Percentiles rank a stretch among this genome's conserved stretches.
These are phyloP conservation scores for Ophion ellenae DNA, from an alignment of 2,888 invertebrate genomes.

Conservation along the genomic window DNA sequence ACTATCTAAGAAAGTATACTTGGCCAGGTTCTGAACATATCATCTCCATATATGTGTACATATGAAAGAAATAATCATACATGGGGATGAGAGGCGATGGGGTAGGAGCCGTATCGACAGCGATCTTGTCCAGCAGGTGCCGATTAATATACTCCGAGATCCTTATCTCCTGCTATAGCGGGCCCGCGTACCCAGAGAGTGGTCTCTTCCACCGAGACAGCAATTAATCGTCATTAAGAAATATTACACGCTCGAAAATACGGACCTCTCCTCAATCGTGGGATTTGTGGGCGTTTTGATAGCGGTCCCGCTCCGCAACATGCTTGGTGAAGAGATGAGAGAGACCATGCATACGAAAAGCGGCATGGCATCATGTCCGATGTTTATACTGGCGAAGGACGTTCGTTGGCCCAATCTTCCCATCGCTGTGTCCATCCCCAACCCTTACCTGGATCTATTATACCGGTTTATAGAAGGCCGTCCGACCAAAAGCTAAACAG, in stretches of 20 bases:
- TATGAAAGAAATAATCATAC: background rate
- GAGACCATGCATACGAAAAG: background rate
- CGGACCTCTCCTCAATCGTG: constrained; percentile 68
- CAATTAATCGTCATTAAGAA: constrained; percentile 74
- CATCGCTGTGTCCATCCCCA: constrained; percentile 5
- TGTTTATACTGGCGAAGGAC: constrained; percentile 50
- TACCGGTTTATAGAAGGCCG: constrained; percentile 10
- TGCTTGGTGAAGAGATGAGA: background rate
- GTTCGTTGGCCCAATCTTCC: constrained; percentile 47
- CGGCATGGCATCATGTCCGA: constrained; percentile 15
- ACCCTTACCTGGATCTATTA: constrained; percentile 9
- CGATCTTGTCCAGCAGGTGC: constrained; percentile 67
- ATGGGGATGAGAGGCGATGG: background rate
- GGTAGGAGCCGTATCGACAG: constrained; percentile 45
- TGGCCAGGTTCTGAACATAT: background rate
- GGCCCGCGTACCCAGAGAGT: constrained; percentile 18
- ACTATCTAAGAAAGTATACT: background rate
- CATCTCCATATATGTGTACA: background rate
- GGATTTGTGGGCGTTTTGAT: constrained; percentile 67
- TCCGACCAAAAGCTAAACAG: constrained; percentile 4
- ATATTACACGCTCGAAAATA: constrained; percentile 73
- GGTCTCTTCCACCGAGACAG: constrained; percentile 54
- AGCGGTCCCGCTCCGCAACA: constrained; percentile 12
- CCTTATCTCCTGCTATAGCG: constrained; percentile 61
- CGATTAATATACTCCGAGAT: constrained; percentile 69